Evolutionary conservation across 92 coral and sea anemone species (phyloP), one percentile per base, ranked within the genome.

Genomic region (Porites rus): DNA sequence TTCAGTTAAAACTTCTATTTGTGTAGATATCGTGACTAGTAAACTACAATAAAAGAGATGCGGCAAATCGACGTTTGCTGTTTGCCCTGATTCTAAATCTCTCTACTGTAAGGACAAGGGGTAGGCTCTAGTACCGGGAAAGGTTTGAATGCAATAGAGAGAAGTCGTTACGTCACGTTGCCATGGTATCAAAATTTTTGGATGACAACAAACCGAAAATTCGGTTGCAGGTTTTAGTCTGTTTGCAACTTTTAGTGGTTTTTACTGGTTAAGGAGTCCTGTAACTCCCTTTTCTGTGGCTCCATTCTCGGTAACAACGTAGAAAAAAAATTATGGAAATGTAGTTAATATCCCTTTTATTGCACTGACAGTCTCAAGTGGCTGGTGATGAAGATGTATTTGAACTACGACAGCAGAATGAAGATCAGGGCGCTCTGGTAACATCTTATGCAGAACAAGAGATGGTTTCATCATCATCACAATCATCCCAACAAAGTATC

Each of bases 51-150:
- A 71, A 71, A 71, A 71, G 43, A 67, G 72, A 65, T 65, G 75
- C 17, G 75, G 75, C 75, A 71, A 71, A 71, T 71, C 75, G 75
- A 71, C 75, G 75, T 71, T 71, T 71, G 75, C 75, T 71, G 75
- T 71, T 71, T 14, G 75, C 75, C 51, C 1, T 71, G 75, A 71
- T 71, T n/a, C n/a, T n/a, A n/a, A n/a, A n/a, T 71, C 75, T 71
- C 75, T 22, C 75, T 71, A 71, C 31, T 71, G 75, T 71, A 71
- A 71, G 75, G 75, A 71, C 75, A n/a, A 71, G 75, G 75, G 18
- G 16, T 28, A 28, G 38, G 1, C n/a, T n/a, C n/a, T n/a, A n/a
- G n/a, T n/a, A n/a, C n/a, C n/a, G n/a, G n/a, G n/a, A n/a, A n/a
- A n/a, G n/a, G n/a, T n/a, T n/a, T n/a, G n/a, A n/a, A n/a, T n/a